These are phyloP conservation scores for Caenorhabditis tropicalis DNA, from an alignment of 1,140 invertebrate genomes.

Conservation along the genomic window DNA sequence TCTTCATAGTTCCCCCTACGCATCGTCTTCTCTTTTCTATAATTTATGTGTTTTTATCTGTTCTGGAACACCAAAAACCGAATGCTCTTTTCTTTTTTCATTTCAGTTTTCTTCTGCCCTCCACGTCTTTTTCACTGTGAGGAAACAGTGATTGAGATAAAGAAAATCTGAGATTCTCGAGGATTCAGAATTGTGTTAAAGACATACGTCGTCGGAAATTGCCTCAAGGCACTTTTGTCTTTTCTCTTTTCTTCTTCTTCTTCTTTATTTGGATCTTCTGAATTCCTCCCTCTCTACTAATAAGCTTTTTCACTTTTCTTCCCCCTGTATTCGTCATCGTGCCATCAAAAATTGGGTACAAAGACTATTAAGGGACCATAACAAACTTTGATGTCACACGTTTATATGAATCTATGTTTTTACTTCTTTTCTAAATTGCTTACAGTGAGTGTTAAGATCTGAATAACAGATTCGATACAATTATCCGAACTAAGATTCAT, in stretches of 20 bases:
- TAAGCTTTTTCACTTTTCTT: slow-evolving; percentile 36
- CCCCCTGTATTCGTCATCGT: slow-evolving; percentile 20
- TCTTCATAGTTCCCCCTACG: background rate
- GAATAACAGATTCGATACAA: too few species aligned
- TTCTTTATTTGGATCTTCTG: background rate
- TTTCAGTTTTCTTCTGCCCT: background rate
- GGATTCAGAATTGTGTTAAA: slow-evolving; percentile 42
- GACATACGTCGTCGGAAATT: slow-evolving; percentile 2
- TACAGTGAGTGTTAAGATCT: too few species aligned
- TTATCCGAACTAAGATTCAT: too few species aligned
- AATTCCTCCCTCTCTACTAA: background rate
- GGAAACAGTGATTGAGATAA: slow-evolving; percentile 5
- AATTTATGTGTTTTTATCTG: slow-evolving; percentile 23
- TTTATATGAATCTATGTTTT: background rate
- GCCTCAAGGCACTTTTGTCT: slow-evolving; percentile 27
- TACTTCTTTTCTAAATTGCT: too few species aligned
- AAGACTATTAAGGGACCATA: background rate
- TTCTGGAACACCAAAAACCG: slow-evolving; percentile 18
- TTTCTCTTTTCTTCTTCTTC: slow-evolving; percentile 3
- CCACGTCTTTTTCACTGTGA: background rate
- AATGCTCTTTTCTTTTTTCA: background rate
- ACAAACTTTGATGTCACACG: background rate
- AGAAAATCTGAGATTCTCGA: slow-evolving; percentile 24
- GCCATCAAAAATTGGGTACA: slow-evolving; percentile 25
- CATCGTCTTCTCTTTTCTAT: background rate